These are phyloP conservation scores for Marasmarcha lunaedactyla DNA, from an alignment of 2,888 invertebrate genomes.

Conservation along the genomic window DNA sequence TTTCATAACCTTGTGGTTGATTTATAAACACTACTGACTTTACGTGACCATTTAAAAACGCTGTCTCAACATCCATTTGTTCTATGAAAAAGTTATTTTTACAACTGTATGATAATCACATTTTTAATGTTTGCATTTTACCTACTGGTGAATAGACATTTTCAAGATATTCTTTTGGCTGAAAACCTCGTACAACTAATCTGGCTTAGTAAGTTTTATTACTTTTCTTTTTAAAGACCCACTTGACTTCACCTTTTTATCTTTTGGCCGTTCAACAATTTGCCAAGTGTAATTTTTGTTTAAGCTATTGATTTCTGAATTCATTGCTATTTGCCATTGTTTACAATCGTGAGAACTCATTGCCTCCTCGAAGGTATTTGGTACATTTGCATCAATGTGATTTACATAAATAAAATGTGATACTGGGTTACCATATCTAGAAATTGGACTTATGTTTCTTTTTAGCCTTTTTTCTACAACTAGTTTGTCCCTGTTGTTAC, in stretches of 20 bases:
- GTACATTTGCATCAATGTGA: slow-evolving; percentile 19
- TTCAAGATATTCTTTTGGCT: slow-evolving; percentile 12
- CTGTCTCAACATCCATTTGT: slow-evolving; percentile 21
- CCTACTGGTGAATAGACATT: slow-evolving; percentile 19
- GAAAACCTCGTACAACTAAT: slow-evolving; percentile 13
- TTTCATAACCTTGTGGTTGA: slow-evolving; percentile 23
- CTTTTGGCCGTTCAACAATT: slow-evolving; percentile 20
- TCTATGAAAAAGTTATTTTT: slow-evolving; percentile 16
- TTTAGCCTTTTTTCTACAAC: slow-evolving; percentile 11
- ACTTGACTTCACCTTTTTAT: slow-evolving; percentile 23
- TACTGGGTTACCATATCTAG: slow-evolving; percentile 15
- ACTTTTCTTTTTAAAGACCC: slow-evolving; percentile 23
- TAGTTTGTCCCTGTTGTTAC: slow-evolving; percentile 10
- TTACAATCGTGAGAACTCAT: slow-evolving; percentile 17
- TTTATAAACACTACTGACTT: slow-evolving; percentile 21
- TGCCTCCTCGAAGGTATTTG: slow-evolving; percentile 22
- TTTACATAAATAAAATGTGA: slow-evolving; percentile 20
- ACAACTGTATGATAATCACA: slow-evolving; percentile 22
- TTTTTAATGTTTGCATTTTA: slow-evolving; percentile 25
- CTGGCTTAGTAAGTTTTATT: slow-evolving; percentile 19
- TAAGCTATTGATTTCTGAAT: slow-evolving; percentile 22
- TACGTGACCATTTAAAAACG: slow-evolving; percentile 21
- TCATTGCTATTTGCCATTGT: slow-evolving; percentile 23
- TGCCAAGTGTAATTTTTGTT: slow-evolving; percentile 25
- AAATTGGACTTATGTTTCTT: slow-evolving; percentile 11